Evolutionary conservation across 2,113 vertebrate genomes (phyloP).

Genomic region (Glaucidium brasilianum): DNA sequence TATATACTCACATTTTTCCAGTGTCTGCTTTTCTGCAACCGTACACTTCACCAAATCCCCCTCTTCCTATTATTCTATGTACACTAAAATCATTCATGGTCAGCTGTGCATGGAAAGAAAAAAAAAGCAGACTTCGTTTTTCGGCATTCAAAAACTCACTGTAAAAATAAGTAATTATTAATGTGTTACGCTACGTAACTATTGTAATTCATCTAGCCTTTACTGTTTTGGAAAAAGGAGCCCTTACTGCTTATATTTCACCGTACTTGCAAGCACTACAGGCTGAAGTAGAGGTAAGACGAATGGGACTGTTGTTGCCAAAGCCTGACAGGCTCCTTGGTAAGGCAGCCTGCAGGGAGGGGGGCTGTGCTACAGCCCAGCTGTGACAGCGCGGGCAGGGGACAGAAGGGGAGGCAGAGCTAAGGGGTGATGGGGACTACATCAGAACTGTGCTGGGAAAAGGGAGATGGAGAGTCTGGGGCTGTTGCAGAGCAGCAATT

Average conservation of each 20-base stretch:
- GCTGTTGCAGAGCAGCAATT: not conserved
- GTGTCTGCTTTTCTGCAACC: constrained; percentile 99
- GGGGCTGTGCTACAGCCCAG: not conserved
- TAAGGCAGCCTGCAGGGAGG: not conserved
- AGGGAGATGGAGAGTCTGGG: not conserved
- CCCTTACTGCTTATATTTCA: not conserved
- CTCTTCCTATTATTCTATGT: constrained; percentile 95
- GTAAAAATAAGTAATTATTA: not conserved
- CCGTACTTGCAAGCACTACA: not conserved
- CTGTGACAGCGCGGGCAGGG: accelerated
- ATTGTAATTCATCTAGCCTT: not conserved
- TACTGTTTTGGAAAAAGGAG: not conserved
- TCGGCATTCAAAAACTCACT: not conserved
- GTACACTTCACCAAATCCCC: constrained; percentile 97
- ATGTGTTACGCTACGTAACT: not conserved
- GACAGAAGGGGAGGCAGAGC: not conserved
- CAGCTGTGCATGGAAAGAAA: constrained; percentile 80
- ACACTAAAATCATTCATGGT: constrained; percentile 99
- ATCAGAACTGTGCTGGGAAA: accelerated
- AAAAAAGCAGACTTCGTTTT: not conserved
- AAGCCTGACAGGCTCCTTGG: not conserved
- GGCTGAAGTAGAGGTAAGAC: not conserved
- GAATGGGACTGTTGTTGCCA: not conserved
- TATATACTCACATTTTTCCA: constrained; percentile 91
- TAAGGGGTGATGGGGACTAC: not conserved